Conservation (phyloP, 2,888 invertebrate genomes). For the Steinernema scapterisci region DNA sequence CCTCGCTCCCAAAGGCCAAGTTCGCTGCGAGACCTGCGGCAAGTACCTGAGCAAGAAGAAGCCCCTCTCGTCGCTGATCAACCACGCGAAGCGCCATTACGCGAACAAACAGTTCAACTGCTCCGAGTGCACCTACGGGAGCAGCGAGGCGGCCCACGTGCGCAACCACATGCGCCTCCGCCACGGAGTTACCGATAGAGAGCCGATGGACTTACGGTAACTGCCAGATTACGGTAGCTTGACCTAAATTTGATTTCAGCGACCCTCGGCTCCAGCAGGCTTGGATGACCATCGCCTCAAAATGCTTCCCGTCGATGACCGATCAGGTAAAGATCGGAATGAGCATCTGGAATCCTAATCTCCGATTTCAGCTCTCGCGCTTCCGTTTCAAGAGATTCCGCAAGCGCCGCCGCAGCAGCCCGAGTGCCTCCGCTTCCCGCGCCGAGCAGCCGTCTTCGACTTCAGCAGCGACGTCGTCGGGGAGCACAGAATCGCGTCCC, state of each 20-base stretch:
- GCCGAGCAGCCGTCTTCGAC: slow-evolving; percentile 19
- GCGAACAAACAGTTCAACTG: slow-evolving; percentile 37
- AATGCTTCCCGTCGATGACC: slow-evolving; percentile 31
- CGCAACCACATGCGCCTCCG: slow-evolving; percentile 38
- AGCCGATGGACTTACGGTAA: slow-evolving; percentile 33
- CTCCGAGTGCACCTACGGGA: slow-evolving; percentile 35
- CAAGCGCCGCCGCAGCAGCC: slow-evolving; percentile 76
- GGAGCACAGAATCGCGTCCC: background rate
- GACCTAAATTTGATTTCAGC: background rate
- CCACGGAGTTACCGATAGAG: slow-evolving; percentile 25
- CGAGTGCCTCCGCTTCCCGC: background rate
- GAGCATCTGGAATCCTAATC: background rate
- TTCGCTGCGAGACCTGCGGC: slow-evolving; percentile 33
- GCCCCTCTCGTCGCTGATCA: slow-evolving; percentile 37
- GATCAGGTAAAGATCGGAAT: background rate
- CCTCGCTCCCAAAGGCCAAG: slow-evolving; percentile 18
- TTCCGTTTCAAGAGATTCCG: slow-evolving; percentile 38
- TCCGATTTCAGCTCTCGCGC: slow-evolving; percentile 11
- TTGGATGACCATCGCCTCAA: slow-evolving; percentile 29
- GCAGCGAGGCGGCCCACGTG: slow-evolving; percentile 39
- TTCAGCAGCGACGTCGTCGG: background rate
- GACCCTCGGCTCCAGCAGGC: slow-evolving; percentile 27
- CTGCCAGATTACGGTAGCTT: background rate
- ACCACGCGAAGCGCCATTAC: slow-evolving; percentile 41
- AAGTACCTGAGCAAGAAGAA: slow-evolving; percentile 25